Evolutionary conservation across 2,113 vertebrate species (phyloP).

Genomic region (Anser cygnoides): DNA sequence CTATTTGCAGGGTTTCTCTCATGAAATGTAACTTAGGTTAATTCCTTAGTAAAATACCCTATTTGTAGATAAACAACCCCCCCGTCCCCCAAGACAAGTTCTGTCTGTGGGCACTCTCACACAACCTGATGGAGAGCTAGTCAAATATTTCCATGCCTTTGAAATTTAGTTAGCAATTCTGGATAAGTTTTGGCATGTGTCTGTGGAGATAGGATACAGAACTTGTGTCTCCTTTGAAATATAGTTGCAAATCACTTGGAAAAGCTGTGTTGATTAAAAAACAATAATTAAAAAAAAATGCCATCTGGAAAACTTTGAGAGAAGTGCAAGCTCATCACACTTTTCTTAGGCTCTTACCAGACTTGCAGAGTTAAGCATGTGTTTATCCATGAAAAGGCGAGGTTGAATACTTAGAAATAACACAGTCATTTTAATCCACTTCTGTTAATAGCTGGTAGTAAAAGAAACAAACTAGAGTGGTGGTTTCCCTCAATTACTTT

Average conservation of each 20-base stretch:
- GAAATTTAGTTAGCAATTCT: slow-evolving; percentile 40
- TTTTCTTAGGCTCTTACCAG: neutral
- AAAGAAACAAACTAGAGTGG: neutral
- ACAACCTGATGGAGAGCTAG: neutral
- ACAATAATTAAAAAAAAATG: neutral
- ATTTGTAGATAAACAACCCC: neutral
- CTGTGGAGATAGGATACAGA: neutral
- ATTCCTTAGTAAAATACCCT: neutral
- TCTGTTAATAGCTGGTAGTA: neutral
- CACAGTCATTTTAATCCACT: neutral
- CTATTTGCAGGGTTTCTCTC: neutral
- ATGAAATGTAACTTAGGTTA: neutral
- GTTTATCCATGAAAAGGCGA: neutral
- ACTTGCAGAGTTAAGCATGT: neutral
- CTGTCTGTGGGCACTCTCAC: neutral
- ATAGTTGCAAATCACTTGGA: neutral
- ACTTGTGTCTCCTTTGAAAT: slow-evolving; percentile 3
- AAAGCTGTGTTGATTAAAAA: neutral
- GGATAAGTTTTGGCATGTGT: slow-evolving; percentile 48
- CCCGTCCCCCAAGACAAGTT: neutral
- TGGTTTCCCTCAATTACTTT: neutral
- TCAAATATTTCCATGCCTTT: slow-evolving; percentile 50
- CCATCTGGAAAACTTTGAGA: neutral
- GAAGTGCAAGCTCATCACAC: neutral
- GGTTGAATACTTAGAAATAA: neutral